Percentiles rank a stretch among this genome's conserved stretches.
Conservation (phyloP, 2,797 vertebrate species). For the Sarcophilus harrisii region DNA sequence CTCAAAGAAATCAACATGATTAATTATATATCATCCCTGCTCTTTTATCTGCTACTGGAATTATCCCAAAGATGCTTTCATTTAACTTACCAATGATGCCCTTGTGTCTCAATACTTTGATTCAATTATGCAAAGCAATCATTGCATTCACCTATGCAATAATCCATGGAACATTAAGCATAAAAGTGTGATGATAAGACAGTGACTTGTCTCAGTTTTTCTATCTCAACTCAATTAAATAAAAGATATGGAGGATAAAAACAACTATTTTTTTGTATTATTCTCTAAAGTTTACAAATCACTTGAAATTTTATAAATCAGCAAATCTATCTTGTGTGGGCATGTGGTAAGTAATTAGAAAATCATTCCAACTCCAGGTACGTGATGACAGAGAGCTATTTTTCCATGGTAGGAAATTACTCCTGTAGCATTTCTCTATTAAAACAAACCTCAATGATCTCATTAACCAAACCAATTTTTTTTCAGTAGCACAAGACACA, state of each 20-base stretch:
- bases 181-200: neutral
- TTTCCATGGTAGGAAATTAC: neutral
- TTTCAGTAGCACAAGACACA: constrained; percentile 13
- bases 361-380: neutral
- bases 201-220: neutral
- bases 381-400: neutral
- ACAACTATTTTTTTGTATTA: neutral
- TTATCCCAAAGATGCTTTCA: neutral
- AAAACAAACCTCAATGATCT: neutral
- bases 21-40: neutral
- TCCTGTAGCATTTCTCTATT: neutral
- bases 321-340: neutral
- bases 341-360: neutral
- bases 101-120: neutral
- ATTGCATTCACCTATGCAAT: neutral
- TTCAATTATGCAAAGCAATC: neutral
- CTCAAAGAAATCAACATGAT: neutral
- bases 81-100: neutral
- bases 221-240: neutral
- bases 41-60: neutral
- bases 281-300: neutral
- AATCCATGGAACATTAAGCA: neutral
- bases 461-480: constrained; percentile 8
- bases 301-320: neutral
- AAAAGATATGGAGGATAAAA: neutral